Evolutionary conservation across 1,140 invertebrate genomes (phyloP), one percentile per base, ranked within the genome.

Genomic region (Bombus confusus): DNA sequence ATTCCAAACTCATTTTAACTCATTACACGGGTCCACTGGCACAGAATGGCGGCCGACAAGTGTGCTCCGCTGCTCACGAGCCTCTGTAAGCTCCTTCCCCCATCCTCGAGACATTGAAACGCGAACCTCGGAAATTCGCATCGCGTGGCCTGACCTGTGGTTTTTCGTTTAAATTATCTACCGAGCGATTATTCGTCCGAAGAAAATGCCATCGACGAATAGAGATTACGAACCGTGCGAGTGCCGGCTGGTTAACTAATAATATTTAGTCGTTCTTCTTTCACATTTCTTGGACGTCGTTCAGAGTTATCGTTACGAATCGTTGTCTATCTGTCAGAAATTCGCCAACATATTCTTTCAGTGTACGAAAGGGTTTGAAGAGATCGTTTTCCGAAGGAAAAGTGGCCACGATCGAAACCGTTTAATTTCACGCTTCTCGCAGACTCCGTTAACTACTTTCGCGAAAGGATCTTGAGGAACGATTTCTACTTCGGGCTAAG

Each of bases 1-100:
- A 93, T 92, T 93, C 88, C 87, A 92, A 93, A 93, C 92, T 93
- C 92, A 92, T 92, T 93, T 92, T 91, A 92, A 90, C 92, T 92
- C 90, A 93, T 93, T 93, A 92, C 91, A 86, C 91, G 76, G 83
- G 83, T 86, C 87, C 85, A 79, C 80, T 77, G 80, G n/a, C 74
- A 85, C 84, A 91, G 86, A 91, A 91, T 90, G 90, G 87, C 82
- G 86, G 43, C 77, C 87, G 88, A 81, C 88, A 86, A 89, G 85
- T 89, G 87, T 59, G 88, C 77, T 59, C 66, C 74, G 68, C 25
- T n/a, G 37, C 34, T 34, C 80, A 72, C 68, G 72, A 77, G 43
- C 76, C 57, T 31, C 34, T 37, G 39, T 31, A 25, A 52, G 47
- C 41, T 25, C n/a, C 41, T 28, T 10, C 37, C 25, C 25, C 28